Percentiles rank a stretch among this genome's conserved stretches.
These are phyloP conservation scores for Protodeltote pygarga DNA, from an alignment of 2,888 invertebrate genomes.

Conservation along the genomic window DNA sequence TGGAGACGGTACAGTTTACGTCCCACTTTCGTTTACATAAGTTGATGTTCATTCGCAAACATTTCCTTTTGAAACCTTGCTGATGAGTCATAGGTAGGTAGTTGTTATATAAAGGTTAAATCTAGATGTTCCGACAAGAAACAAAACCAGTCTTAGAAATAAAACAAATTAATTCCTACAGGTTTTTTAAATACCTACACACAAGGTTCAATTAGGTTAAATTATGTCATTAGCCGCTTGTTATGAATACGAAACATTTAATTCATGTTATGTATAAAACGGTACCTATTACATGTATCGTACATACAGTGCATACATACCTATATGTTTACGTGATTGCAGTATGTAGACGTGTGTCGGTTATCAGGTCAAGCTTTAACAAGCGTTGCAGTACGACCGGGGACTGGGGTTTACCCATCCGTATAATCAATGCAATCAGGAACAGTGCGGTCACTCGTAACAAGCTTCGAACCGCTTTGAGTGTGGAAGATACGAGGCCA, in stretches of 20 bases:
- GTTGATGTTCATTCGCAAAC: conserved; percentile 14
- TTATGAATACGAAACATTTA: conserved; percentile 1
- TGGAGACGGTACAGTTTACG: conserved; percentile 11
- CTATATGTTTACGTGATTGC: conserved; percentile 14
- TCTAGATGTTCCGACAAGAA: conserved; percentile 3
- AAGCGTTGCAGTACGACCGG: conserved; percentile 23
- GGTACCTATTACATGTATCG: conserved; percentile 11
- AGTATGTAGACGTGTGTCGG: conserved; percentile 21
- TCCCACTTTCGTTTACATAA: conserved; percentile 37
- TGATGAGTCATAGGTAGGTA: conserved; percentile 8
- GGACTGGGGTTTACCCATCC: conserved; percentile 45
- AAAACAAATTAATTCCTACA: not conserved
- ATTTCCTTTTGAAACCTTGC: conserved; percentile 18
- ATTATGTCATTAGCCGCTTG: conserved; percentile 20
- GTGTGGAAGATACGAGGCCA: conserved; percentile 38
- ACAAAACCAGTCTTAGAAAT: conserved; percentile 15
- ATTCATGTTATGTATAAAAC: conserved; percentile 15
- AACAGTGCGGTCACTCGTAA: conserved; percentile 29
- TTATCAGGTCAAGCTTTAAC: conserved; percentile 46
- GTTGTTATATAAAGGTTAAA: conserved; percentile 4
- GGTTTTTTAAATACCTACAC: conserved; percentile 14
- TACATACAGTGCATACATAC: conserved; percentile 2
- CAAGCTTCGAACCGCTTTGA: conserved; percentile 23
- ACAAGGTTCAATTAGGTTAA: not conserved
- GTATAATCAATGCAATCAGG: conserved; percentile 46